phyloP scores from a whole-genome alignment of 2,797 vertebrate species.

The Avahi laniger region DNA sequence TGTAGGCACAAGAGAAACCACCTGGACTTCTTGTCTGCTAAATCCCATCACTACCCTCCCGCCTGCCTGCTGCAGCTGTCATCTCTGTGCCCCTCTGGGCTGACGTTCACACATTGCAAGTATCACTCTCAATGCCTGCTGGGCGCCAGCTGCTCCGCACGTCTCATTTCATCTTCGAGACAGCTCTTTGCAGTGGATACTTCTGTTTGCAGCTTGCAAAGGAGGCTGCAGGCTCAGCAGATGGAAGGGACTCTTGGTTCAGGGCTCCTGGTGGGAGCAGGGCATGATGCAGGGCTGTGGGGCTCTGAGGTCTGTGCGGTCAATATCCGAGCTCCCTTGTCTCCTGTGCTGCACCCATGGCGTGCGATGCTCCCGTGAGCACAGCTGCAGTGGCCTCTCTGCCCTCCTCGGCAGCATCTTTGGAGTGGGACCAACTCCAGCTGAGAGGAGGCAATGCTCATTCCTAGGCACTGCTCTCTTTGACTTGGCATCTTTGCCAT shows the following conservation, averaged over 20 bases:
- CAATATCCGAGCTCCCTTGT: neutral
- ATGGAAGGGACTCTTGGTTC: neutral
- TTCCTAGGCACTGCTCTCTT: neutral
- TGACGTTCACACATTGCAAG: too few relatives aligned
- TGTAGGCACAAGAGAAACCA: neutral
- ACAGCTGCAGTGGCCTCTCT: neutral
- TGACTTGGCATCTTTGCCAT: neutral
- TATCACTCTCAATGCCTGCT: too few relatives aligned
- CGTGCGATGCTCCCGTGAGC: rapidly evolving
- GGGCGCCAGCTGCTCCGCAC: neutral
- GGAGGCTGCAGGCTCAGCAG: neutral
- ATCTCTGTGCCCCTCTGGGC: rapidly evolving
- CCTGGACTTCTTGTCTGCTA: neutral
- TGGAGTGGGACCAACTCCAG: neutral
- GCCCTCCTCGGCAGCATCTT: neutral
- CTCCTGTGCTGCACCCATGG: rapidly evolving
- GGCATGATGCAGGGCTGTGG: neutral
- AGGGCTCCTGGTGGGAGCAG: neutral
- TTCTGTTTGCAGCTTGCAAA: neutral
- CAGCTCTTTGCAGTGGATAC: neutral
- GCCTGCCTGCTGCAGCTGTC: neutral
- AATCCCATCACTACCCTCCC: rapidly evolving
- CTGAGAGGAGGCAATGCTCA: neutral
- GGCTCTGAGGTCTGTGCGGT: neutral
- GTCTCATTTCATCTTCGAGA: neutral